phyloP scores from a whole-genome alignment of 2,113 vertebrate species.

The Zosterops lateralis region DNA sequence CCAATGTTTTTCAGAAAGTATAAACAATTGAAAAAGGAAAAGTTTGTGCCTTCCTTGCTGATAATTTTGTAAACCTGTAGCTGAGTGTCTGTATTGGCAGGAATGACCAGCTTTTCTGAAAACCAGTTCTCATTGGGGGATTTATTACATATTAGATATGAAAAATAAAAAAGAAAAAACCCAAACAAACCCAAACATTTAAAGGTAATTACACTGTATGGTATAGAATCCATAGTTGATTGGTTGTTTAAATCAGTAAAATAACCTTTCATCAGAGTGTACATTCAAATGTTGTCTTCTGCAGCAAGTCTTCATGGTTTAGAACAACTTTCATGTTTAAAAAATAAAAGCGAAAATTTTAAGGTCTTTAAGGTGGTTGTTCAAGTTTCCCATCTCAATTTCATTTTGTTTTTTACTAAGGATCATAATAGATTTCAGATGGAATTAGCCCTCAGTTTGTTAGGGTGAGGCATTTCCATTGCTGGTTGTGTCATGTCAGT shows the following conservation, averaged over 20 bases:
- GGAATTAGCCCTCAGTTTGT: neutral
- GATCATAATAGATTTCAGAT: neutral
- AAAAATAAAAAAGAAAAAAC: neutral
- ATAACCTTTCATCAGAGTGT: neutral
- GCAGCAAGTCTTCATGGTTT: neutral
- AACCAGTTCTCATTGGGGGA: neutral
- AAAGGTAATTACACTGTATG: neutral
- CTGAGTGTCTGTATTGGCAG: neutral
- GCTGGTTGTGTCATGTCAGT: neutral
- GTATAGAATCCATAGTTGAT: neutral
- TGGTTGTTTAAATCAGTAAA: neutral
- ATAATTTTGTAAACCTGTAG: neutral
- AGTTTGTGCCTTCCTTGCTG: neutral
- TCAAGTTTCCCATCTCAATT: neutral
- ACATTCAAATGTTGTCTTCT: neutral
- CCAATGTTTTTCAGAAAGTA: neutral
- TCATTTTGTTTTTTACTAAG: neutral
- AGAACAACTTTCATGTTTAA: neutral
- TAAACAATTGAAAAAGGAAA: neutral
- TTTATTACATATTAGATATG: neutral
- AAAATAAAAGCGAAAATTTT: neutral
- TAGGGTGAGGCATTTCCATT: neutral
- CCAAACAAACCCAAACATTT: neutral
- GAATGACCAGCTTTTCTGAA: neutral
- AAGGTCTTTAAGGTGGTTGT: neutral